Conservation (phyloP, 2,113 vertebrate genomes). For the Anhinga rufa region DNA sequence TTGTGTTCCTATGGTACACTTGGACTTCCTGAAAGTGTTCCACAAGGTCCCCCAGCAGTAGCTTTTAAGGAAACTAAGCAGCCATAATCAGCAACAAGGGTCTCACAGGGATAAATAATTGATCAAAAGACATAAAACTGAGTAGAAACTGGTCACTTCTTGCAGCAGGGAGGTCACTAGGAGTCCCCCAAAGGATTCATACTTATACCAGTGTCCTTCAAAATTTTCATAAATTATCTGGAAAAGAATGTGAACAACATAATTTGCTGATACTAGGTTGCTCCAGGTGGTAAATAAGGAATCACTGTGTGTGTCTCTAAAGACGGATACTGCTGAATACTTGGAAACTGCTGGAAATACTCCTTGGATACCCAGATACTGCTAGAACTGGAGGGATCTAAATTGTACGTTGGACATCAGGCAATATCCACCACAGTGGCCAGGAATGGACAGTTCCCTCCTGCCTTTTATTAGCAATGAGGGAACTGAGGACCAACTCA, state of each 20-base stretch:
- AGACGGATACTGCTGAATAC: background rate
- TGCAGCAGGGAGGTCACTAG: background rate
- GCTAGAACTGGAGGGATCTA: background rate
- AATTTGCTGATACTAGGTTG: background rate
- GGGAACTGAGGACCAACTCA: background rate
- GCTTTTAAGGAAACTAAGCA: background rate
- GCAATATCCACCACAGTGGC: no score
- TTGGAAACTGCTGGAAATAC: background rate
- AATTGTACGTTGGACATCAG: background rate
- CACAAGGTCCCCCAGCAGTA: background rate
- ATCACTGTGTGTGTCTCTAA: no score
- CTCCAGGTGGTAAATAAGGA: background rate
- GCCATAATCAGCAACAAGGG: background rate
- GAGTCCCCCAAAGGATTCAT: background rate
- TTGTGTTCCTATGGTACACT: background rate
- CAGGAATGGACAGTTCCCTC: background rate
- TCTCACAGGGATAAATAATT: background rate
- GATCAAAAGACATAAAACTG: background rate
- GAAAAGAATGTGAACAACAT: background rate
- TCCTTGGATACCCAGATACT: background rate
- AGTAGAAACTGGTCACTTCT: background rate
- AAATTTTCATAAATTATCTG: background rate
- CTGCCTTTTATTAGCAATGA: background rate
- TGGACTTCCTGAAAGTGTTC: background rate
- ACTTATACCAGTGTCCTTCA: background rate